Percentiles rank a stretch among this genome's conserved stretches.
These are phyloP conservation scores for Platycheirus rosarum DNA, from an alignment of 2,888 invertebrate genomes.

Conservation along the genomic window DNA sequence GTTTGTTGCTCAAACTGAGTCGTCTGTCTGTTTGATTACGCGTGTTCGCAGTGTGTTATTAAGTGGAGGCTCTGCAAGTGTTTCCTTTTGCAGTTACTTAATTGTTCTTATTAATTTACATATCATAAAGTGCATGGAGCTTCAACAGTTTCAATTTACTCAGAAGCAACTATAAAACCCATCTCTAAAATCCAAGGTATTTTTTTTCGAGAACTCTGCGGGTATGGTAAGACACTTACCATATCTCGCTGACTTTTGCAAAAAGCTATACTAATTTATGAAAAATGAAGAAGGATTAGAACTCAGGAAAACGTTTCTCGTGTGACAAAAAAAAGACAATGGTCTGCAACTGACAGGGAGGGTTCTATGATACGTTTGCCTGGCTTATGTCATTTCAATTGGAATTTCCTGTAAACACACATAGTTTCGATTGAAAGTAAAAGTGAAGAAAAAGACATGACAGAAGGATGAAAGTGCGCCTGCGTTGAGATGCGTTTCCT, in stretches of 20 bases:
- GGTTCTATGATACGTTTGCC: slow-evolving; percentile 18
- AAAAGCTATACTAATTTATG: slow-evolving; percentile 4
- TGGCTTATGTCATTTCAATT: slow-evolving; percentile 72
- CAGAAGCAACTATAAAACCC: slow-evolving; percentile 38
- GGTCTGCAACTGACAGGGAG: neutral
- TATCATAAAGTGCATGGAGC: slow-evolving; percentile 54
- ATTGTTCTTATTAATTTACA: slow-evolving; percentile 1
- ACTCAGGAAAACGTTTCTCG: slow-evolving; percentile 23
- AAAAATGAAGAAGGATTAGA: slow-evolving; percentile 1
- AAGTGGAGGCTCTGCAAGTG: slow-evolving; percentile 4
- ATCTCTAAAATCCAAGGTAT: slow-evolving; percentile 51
- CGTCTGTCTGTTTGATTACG: slow-evolving; percentile 41
- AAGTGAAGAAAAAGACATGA: slow-evolving; percentile 45
- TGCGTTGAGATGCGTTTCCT: slow-evolving; percentile 69
- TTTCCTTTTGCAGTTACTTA: slow-evolving; percentile 10
- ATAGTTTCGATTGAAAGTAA: slow-evolving; percentile 68
- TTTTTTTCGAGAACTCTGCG: neutral
- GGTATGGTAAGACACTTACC: slow-evolving; percentile 5
- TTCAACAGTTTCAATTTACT: slow-evolving; percentile 25
- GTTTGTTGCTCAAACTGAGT: slow-evolving; percentile 45
- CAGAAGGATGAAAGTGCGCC: slow-evolving; percentile 61
- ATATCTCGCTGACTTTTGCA: slow-evolving; percentile 44
- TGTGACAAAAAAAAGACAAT: slow-evolving; percentile 3
- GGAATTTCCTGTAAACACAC: slow-evolving; percentile 69
- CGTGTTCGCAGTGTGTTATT: slow-evolving; percentile 29